Base-by-base conservation (phyloP, 2,797 vertebrate species). In the Chelmon rostratus region DNA sequence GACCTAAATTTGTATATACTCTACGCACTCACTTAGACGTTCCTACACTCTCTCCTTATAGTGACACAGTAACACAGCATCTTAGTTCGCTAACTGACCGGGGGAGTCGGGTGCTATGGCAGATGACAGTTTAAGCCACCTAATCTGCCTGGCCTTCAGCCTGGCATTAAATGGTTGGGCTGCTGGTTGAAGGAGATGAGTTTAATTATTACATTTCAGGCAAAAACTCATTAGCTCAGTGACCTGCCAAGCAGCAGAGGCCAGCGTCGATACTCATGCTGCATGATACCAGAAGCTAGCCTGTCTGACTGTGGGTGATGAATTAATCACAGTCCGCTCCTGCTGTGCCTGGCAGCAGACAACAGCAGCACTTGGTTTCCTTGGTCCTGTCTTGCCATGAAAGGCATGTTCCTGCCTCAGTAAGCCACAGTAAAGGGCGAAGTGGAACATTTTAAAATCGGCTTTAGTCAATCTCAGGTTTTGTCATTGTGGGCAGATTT, bases 191-290 rank as follows among this genome's bases (percentile, higher is more conserved):
- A 63, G 62, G 53, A 86, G 65, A 88, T 68, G 78, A 79, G 66
- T 89, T 88, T 91, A 86, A 89, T 89, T 89, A 88, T 89, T 83
- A 86, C 40, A 78, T 85, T 84, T 89, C 74, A 71, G 82, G 81
- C 31, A 81, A 82, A 89, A 92, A 75, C 83, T 88, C 84, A 87
- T 91, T 88, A 86, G 84, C 79, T 91, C 77, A 28, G 75, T 91
- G 86, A 87, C 85, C 87, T 83, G 79, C 73, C 76, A 82, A 84
- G 77, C 81, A 81, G 74, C 76, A 77, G 13, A 88, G 82, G 79
- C 81, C 79, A 73, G 53, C 28, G 53, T 90, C 71, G 11, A 88
- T 86, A 74, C 53, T 81, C 62, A 12, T 67, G 61, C 85, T 69
- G 87, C 75, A 66, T 76, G 86, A 81, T 65, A 75, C 56, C 80